These are phyloP conservation scores for Trematocara unimaculatum DNA, from an alignment of 2,113 vertebrate genomes.

Conservation along the genomic window DNA sequence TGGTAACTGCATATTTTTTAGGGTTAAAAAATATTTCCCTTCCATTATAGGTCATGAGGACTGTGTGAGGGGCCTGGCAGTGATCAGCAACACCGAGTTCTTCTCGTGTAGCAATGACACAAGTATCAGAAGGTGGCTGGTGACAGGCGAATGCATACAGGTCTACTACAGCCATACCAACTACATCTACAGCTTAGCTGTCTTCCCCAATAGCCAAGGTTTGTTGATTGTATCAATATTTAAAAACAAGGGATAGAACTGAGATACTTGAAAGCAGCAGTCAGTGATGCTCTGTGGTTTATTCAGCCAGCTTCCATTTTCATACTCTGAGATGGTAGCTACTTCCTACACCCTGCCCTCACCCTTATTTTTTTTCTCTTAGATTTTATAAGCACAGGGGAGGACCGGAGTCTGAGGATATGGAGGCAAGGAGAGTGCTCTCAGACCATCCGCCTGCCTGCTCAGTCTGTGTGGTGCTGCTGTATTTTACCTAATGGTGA, in stretches of 20 bases:
- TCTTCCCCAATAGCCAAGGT: slow-evolving; percentile 90
- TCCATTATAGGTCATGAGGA: slow-evolving; percentile 88
- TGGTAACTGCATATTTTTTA: background rate
- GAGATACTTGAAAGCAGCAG: background rate
- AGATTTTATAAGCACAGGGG: slow-evolving; percentile 94
- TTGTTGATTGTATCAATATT: slow-evolving; percentile 10
- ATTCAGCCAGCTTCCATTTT: background rate
- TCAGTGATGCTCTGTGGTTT: background rate
- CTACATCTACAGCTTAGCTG: slow-evolving; percentile 92
- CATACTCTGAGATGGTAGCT: background rate
- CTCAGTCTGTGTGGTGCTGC: slow-evolving; percentile 97
- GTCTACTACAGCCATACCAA: slow-evolving; percentile 93
- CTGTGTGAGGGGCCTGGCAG: slow-evolving; percentile 90
- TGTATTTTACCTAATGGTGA: slow-evolving; percentile 91
- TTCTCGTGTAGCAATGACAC: slow-evolving; percentile 97
- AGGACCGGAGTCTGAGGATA: slow-evolving; percentile 89
- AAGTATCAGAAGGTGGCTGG: slow-evolving; percentile 89
- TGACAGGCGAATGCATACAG: slow-evolving; percentile 88
- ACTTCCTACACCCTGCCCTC: background rate
- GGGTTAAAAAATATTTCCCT: background rate
- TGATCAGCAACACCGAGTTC: slow-evolving; percentile 87
- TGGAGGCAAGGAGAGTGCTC: slow-evolving; percentile 87
- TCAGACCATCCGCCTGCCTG: slow-evolving; percentile 90
- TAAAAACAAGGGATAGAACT: background rate
- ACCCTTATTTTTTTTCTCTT: background rate